phyloP scores from a whole-genome alignment of 2,797 vertebrate genomes.

The Antennarius maculatus region DNA sequence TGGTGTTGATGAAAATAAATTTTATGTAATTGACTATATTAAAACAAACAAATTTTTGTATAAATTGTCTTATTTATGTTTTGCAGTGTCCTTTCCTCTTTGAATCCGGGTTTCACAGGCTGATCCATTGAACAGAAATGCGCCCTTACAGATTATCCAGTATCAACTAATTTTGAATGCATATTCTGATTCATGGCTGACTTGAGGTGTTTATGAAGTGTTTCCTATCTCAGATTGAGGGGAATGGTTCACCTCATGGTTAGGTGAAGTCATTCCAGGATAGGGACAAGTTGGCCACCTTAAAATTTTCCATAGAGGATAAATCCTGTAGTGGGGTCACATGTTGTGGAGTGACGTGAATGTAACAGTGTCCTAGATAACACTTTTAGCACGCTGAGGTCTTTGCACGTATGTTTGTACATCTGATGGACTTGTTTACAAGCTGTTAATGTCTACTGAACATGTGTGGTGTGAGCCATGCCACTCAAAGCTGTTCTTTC shows the following conservation, averaged over 20 bases:
- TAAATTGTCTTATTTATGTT: no score
- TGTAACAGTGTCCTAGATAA: constrained; percentile 15
- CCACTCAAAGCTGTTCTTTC: constrained; percentile 16
- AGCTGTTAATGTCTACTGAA: constrained; percentile 41
- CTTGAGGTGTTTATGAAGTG: no score
- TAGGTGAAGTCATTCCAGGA: background rate
- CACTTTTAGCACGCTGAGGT: constrained; percentile 21
- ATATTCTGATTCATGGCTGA: no score
- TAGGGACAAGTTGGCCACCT: background rate
- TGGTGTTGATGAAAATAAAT: no score
- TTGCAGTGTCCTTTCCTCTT: no score
- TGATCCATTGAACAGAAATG: background rate
- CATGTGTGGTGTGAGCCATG: background rate
- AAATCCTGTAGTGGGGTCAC: constrained; percentile 3
- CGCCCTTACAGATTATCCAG: background rate
- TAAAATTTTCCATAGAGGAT: background rate
- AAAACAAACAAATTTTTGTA: no score
- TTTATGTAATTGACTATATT: no score
- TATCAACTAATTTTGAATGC: background rate
- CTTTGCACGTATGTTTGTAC: constrained; percentile 21
- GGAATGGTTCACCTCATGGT: background rate
- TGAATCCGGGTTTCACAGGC: no score
- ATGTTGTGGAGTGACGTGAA: constrained; percentile 27
- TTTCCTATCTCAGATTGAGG: no score
- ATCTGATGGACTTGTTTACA: constrained; percentile 35